Evolutionary conservation across 2,888 invertebrate genomes (phyloP), one percentile per base, ranked within the genome.

Genomic region (Eustalomyia histrio): DNA sequence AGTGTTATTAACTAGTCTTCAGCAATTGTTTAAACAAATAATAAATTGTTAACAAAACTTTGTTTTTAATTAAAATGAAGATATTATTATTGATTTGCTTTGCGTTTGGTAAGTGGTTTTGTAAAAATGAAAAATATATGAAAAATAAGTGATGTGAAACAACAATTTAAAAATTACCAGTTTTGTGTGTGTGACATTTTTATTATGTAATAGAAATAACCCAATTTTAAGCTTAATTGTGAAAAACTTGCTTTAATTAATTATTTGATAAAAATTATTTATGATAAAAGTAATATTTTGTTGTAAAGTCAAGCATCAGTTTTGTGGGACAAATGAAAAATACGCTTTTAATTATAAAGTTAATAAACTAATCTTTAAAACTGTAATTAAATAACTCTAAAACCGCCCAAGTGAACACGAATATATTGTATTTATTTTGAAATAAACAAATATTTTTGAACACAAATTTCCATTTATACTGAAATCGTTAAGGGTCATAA

Each of bases 1-100:
- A 73, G 80, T 80, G 64, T 73, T 64, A 69, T 61, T 61, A 71
- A 80, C 81, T 81, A 81, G 81, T 78, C 78, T 67, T 14, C n/a
- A 52, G 35, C 16, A 14, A 57, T 18, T 63, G n/a, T 52, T 6
- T 10, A 61, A 55, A 60, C 47, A 10, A 65, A 50, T 17, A 53
- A 43, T 33, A 18, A 2, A 16, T 53, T 53, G 18, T 52, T n/a
- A 33, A 29, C 55, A 63, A 79, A 61, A 39, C 35, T 21, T 52
- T 58, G 21, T 24, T 52, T 18, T 17, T 43, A 24, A 21, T 68
- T 52, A 80, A 61, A 65, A 81, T 81, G 81, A 81, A 78, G 78
- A 71, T 29, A 81, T 72, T 81, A 58, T 21, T 78, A 63, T 71
- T 75, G 33, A 75, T 81, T 78, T 81, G 71, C 29, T 81, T 74